Percentiles rank a stretch among this genome's conserved stretches.
These are phyloP conservation scores for Trematocara stigmaticum DNA, from an alignment of 2,113 vertebrate genomes.

Conservation along the genomic window DNA sequence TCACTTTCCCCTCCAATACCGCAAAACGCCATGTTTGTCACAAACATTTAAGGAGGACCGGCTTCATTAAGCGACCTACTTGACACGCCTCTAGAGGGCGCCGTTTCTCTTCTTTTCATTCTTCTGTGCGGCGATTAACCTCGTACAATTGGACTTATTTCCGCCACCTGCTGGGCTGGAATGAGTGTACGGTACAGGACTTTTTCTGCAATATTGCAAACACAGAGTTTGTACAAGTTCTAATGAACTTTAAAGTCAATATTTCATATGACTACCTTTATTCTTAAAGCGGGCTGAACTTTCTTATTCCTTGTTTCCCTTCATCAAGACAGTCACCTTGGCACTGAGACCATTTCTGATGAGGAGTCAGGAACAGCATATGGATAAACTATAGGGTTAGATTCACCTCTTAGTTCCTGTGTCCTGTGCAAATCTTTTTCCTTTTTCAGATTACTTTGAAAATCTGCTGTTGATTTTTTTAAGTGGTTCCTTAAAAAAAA, in stretches of 20 bases:
- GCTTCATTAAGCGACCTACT: neutral
- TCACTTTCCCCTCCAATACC: neutral
- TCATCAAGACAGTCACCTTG: neutral
- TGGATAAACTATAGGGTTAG: neutral
- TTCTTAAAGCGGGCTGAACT: neutral
- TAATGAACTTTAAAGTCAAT: neutral
- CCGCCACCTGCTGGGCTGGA: neutral
- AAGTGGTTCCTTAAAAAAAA: neutral
- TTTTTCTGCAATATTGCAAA: neutral
- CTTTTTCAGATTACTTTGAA: neutral
- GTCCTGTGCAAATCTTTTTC: neutral
- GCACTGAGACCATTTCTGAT: neutral
- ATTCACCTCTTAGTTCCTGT: neutral
- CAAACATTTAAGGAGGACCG: constrained; percentile 9
- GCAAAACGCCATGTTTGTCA: constrained; percentile 6
- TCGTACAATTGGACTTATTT: neutral
- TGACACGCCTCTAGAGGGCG: neutral
- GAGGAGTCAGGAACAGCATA: neutral
- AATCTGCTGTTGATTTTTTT: neutral
- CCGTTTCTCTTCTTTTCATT: neutral
- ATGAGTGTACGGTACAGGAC: neutral
- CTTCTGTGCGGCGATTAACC: neutral
- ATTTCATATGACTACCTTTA: neutral
- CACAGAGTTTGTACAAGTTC: neutral
- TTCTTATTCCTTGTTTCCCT: neutral